Percentiles rank a stretch among this genome's conserved stretches.
Evolutionary conservation across 2,888 invertebrate species (phyloP).

Genomic region (Nebria salina): DNA sequence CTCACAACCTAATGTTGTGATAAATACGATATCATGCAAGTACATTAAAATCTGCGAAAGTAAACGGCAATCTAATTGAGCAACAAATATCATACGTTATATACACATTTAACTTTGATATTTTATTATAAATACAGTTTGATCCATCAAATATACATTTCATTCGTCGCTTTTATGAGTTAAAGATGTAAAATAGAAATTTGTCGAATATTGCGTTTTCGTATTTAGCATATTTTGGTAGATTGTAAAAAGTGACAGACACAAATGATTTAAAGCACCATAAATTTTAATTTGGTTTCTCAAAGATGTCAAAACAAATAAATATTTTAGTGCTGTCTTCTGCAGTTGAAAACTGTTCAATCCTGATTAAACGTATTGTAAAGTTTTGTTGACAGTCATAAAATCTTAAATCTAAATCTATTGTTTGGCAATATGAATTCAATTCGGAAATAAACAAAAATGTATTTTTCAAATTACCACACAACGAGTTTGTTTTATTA

Average conservation of each 20-base stretch:
- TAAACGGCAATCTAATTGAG: conserved; percentile 39
- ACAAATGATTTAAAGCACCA: no score
- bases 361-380: not conserved
- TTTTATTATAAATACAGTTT: not conserved
- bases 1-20: conserved; percentile 35
- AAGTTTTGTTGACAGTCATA: not conserved
- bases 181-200: no score
- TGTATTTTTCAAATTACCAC: not conserved
- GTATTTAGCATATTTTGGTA: no score
- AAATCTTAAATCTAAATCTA: not conserved
- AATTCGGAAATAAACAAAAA: not conserved
- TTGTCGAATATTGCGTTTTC: no score
- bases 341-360: not conserved
- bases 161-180: no score
- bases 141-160: not conserved
- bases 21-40: conserved; percentile 32
- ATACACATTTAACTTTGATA: not conserved
- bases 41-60: conserved; percentile 34
- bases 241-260: no score
- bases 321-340: not conserved
- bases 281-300: no score
- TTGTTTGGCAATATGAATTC: not conserved
- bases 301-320: not conserved
- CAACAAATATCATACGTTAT: conserved; percentile 7
- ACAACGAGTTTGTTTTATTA: no score